Percentiles rank a stretch among this genome's conserved stretches.
Evolutionary conservation across 2,113 vertebrate genomes (phyloP).

Genomic region (Elachura formosa): DNA sequence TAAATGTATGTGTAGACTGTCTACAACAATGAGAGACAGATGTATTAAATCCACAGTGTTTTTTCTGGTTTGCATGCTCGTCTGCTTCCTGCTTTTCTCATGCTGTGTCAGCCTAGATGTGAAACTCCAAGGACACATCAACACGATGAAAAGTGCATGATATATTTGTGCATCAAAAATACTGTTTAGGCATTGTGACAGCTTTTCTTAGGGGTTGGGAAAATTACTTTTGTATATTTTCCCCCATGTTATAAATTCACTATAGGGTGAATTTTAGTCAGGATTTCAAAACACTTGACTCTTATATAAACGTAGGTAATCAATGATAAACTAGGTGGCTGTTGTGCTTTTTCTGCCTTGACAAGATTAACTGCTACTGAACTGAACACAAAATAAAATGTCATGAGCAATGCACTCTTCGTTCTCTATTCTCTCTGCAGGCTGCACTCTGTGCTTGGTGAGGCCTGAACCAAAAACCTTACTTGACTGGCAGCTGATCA

Average conservation of each 20-base stretch:
- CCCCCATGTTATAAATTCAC: too few species aligned
- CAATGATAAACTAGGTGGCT: background rate
- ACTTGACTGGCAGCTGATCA: background rate
- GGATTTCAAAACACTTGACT: background rate
- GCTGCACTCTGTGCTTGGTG: background rate
- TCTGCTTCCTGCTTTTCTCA: background rate
- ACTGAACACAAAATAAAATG: background rate
- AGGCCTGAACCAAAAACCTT: background rate
- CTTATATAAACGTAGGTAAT: background rate
- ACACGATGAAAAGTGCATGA: background rate
- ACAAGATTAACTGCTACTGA: background rate
- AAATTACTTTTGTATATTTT: background rate
- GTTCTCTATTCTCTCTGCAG: background rate
- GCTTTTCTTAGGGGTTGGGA: background rate
- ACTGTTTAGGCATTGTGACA: background rate
- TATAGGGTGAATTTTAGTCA: background rate
- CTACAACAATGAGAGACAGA: background rate
- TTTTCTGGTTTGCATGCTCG: background rate
- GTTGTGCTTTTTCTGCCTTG: background rate
- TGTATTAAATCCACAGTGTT: background rate
- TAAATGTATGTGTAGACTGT: too few species aligned
- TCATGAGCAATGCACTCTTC: background rate
- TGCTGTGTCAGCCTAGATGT: background rate
- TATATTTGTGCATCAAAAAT: background rate
- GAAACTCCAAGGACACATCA: background rate